Percentiles rank a stretch among this genome's conserved stretches.
These are phyloP conservation scores for Geophilus truncorum DNA, from an alignment of 2,888 invertebrate species.

Conservation along the genomic window DNA sequence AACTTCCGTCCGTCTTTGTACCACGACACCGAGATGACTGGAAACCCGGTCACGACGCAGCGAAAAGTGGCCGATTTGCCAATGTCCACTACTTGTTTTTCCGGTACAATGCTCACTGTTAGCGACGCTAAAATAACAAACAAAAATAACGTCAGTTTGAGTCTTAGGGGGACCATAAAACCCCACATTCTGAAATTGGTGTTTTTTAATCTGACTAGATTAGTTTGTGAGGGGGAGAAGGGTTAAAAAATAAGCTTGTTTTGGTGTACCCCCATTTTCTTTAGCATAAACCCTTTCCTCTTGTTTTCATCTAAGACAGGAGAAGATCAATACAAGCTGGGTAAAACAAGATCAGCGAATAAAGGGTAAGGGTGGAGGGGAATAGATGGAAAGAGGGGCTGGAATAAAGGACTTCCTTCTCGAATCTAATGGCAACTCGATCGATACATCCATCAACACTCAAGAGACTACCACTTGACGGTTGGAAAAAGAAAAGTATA, in stretches of 20 bases:
- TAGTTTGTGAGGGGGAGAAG: too few species aligned
- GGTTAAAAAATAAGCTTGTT: neutral
- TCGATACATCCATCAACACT: conserved; percentile 27
- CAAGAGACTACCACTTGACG: neutral
- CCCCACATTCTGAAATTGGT: too few species aligned
- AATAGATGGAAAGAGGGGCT: neutral
- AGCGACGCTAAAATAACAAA: conserved; percentile 63
- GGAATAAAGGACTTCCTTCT: conserved; percentile 11
- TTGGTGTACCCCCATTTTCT: neutral
- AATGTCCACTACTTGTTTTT: conserved; percentile 70
- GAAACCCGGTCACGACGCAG: conserved; percentile 53
- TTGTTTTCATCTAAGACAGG: conserved; percentile 3
- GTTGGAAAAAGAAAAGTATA: neutral
- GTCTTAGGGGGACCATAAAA: too few species aligned
- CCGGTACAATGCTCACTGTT: conserved; percentile 80
- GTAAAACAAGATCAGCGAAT: conserved; percentile 11
- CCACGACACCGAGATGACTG: conserved; percentile 46
- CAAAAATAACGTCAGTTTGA: neutral
- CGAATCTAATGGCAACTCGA: conserved; percentile 22
- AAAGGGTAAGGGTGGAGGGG: neutral
- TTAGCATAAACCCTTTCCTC: neutral
- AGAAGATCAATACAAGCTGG: neutral
- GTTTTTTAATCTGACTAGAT: too few species aligned
- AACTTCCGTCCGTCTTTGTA: conserved; percentile 37
- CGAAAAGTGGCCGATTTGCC: conserved; percentile 70